Conservation (phyloP, 2,797 vertebrate species). For the Podargus strigoides region DNA sequence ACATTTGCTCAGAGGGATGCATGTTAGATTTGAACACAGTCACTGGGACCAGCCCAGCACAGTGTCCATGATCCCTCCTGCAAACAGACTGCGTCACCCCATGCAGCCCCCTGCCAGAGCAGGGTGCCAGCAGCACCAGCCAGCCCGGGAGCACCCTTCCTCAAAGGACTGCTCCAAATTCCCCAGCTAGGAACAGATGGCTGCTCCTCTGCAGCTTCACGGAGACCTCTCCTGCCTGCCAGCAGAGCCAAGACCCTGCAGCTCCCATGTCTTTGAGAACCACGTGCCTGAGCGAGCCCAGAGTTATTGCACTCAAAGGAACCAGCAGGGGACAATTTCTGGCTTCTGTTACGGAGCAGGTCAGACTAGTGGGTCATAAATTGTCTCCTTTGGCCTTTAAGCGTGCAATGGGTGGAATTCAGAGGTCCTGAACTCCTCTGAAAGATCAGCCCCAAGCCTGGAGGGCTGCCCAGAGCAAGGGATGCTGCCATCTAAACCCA, state of each 20-base stretch:
- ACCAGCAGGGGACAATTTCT: neutral
- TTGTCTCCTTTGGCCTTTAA: neutral
- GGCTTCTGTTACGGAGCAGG: neutral
- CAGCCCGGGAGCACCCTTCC: neutral
- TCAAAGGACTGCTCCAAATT: neutral
- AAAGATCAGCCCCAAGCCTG: neutral
- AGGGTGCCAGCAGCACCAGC: neutral
- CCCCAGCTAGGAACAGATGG: neutral
- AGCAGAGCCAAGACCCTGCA: neutral
- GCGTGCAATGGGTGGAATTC: neutral
- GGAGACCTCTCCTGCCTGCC: neutral
- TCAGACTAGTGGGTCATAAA: neutral
- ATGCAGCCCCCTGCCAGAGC: neutral
- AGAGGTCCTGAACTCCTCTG: neutral
- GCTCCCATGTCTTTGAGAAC: neutral
- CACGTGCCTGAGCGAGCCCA: rapidly evolving
- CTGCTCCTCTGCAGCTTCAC: neutral
- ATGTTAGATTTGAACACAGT: rapidly evolving
- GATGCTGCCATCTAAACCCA: neutral
- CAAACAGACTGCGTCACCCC: neutral
- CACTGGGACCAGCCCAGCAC: neutral
- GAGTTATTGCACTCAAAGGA: neutral
- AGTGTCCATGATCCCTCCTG: rapidly evolving
- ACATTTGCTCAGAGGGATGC: neutral
- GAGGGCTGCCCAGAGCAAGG: neutral